Conservation (phyloP, 1,140 invertebrate species). For the Dryas iulia region DNA sequence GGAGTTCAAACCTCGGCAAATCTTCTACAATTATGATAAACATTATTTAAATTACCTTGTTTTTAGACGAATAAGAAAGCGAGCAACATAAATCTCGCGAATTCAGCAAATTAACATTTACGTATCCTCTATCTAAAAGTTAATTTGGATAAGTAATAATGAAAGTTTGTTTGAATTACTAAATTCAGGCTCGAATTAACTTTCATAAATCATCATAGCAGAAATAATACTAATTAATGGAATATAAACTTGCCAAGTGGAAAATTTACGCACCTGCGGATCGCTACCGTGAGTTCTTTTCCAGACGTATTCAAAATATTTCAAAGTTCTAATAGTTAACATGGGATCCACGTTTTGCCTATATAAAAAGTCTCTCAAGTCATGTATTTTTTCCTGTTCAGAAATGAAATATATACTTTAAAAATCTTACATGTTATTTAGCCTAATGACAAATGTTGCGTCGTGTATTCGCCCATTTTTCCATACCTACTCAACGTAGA, state of each 20-base stretch:
- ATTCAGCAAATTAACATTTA: background rate
- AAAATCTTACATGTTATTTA: constrained; percentile 44
- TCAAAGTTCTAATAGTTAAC: constrained; percentile 62
- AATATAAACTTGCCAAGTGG: constrained; percentile 7
- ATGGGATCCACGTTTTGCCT: constrained; percentile 64
- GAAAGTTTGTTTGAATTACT: background rate
- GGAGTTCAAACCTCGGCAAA: constrained; percentile 67
- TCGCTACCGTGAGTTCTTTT: constrained; percentile 73
- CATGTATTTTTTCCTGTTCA: constrained; percentile 70
- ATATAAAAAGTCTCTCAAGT: constrained; percentile 72
- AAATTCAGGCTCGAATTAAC: background rate
- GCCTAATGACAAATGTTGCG: constrained; percentile 51
- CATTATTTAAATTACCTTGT: constrained; percentile 3
- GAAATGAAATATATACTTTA: constrained; percentile 50
- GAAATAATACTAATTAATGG: constrained; percentile 7
- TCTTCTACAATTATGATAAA: constrained; percentile 46
- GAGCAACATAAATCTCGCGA: background rate
- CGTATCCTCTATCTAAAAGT: background rate
- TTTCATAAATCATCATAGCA: background rate
- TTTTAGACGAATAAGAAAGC: background rate
- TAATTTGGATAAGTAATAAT: background rate
- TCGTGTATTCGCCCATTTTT: constrained; percentile 9
- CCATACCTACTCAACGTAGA: constrained; percentile 2
- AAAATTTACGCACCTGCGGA: constrained; percentile 49
- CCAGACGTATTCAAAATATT: constrained; percentile 77